phyloP scores from a whole-genome alignment of 2,888 invertebrate species.

The Phanerotoma sp. region DNA sequence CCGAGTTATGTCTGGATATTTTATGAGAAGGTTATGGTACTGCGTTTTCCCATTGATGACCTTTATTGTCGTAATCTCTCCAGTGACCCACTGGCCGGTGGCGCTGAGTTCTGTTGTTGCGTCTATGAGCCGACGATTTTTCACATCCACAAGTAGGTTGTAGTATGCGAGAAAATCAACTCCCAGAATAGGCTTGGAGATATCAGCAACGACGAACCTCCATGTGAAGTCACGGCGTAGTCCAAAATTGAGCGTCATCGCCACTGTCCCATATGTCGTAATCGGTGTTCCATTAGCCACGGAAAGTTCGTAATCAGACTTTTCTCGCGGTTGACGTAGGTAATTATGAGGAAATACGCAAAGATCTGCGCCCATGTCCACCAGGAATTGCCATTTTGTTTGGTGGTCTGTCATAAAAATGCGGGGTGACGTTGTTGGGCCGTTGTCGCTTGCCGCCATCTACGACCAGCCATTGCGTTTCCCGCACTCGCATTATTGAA shows the following conservation, averaged over 20 bases:
- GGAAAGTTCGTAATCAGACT: conserved; percentile 7
- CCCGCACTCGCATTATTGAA: no score
- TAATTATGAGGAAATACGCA: no score
- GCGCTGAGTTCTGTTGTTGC: conserved; percentile 13
- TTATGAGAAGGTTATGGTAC: no score
- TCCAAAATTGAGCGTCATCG: conserved; percentile 38
- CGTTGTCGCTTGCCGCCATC: no score
- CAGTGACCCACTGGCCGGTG: not conserved
- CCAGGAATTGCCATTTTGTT: no score
- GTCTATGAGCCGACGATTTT: conserved; percentile 33
- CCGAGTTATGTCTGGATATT: not conserved
- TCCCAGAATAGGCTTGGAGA: conserved; percentile 45
- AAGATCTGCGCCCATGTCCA: no score
- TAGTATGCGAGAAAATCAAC: conserved; percentile 42
- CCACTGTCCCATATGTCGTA: conserved; percentile 28
- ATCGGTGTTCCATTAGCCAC: not conserved
- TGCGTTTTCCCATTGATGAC: no score
- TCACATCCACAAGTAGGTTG: conserved; percentile 37
- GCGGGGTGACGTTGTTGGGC: no score
- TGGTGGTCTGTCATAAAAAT: no score
- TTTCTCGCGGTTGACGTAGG: no score
- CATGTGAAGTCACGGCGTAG: conserved; percentile 41
- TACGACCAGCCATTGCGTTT: no score
- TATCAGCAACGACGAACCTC: conserved; percentile 45
- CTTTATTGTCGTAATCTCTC: no score